Base-by-base conservation (phyloP, 1,140 invertebrate genomes). In the Piezodorus guildinii region DNA sequence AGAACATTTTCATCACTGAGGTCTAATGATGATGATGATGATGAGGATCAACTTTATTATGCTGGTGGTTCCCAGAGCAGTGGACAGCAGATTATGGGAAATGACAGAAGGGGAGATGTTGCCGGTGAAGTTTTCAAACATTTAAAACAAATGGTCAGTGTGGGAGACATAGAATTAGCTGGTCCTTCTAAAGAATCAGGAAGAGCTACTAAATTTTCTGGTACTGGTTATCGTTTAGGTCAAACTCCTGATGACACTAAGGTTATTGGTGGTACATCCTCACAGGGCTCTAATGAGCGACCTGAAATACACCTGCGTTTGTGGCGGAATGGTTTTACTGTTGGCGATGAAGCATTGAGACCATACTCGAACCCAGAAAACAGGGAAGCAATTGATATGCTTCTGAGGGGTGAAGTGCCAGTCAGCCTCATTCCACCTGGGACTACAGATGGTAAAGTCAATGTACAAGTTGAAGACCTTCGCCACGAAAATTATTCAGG, bases 1-100 rank as follows among this genome's bases (percentile, higher is more conserved):
- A 21, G n/a, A 19, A 49, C 46, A n/a, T 21, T 49, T 10, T 49
- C 46, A 19, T 49, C 46, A 10, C n/a, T 49, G 2, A 49, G 46
- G 16, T 19, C 46, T 49, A 17, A 21, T 49, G 46, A 49, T 49
- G 46, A 49, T 19, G 46, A 49, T 17, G 46, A 49, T 49, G 46
- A 49, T 49, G 46, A 49, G 6, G 46, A 49, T 49, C 46, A 49
- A 21, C 46, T 49, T 6, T 49, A 49, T 49, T 49, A 49, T 49
- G 46, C 46, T 1, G 46, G 46, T n/a, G 46, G 46, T 49, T 49
- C 46, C 2, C n/a, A 49, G 14, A 5, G 19, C 3, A 49, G 46
- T 49, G 46, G 46, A 8, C 46, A 49, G 19, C 46, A 49, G 14
- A 49, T 49, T 10, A 49, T 49, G 46, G 46, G 46, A 49, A 49